Base-by-base conservation (phyloP, 2,113 vertebrate species). In the Pseudorhombus dupliciocellatus region DNA sequence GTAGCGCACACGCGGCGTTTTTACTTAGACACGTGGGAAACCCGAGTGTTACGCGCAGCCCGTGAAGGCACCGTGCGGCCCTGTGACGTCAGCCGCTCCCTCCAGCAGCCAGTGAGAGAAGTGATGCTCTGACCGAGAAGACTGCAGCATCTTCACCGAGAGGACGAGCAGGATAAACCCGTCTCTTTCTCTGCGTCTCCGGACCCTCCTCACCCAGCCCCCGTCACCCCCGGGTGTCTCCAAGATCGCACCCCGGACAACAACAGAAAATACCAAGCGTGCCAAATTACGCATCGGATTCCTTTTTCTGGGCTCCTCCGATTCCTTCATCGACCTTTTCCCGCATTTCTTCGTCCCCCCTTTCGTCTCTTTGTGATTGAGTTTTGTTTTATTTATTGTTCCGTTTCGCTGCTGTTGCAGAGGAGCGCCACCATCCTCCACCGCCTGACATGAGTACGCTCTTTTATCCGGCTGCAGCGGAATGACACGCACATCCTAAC, bases 81-180 rank as follows among this genome's bases (percentile, higher is more conserved):
- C 59, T 55, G 83, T 93, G 92, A 93, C 93, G 93, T 94, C 91
- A 92, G 80, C 76, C 84, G 87, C 90, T 80, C 89, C 84, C 77
- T 83, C 85, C 75, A 25, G 76, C 91, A 89, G 80, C 87, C 91
- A 91, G 90, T 90, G 87, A 89, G 92, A 87, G 87, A 63, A 92
- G 89, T 87, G 93, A 94, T 94, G 93, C 93, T 93, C 86, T 94
- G 90, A 93, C 88, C 87, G 90, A 83, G 34, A 84, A 77, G 89
- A 92, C 91, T 91, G 92, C 93, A 94, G 93, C 93, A 94, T 94
- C 93, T 93, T 92, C 88, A 83, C 66, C 87, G 84, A 89, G 77
- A 87, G 75, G 66, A 68, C 86, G 83, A 90, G 83, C 88, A 78
- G 81, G 54, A 71, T 80, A 80, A 81, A 81, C 18, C n/a, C 81